Evolutionary conservation across 2,113 vertebrate genomes (phyloP).

Genomic region (Dendrocopos noguchii): DNA sequence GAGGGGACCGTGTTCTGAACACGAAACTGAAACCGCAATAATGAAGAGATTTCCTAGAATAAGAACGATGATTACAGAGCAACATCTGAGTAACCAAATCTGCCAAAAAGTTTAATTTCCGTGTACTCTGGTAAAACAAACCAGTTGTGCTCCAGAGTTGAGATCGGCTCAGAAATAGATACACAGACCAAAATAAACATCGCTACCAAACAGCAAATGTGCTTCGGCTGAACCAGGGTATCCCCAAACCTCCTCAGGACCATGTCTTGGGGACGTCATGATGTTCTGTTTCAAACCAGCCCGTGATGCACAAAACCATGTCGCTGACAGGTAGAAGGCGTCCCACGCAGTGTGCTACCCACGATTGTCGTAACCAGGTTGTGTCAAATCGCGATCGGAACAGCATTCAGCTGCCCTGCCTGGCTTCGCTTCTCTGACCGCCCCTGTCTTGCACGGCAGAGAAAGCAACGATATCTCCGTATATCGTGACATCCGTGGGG

Average conservation of each 20-base stretch:
- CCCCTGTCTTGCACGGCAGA: background rate
- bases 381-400: background rate
- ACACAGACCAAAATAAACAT: conserved; percentile 68
- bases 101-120: conserved; percentile 73
- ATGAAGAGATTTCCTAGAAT: conserved; percentile 79
- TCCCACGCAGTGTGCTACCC: background rate
- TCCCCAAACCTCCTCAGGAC: background rate
- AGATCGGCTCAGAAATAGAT: conserved; percentile 60
- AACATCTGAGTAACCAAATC: conserved; percentile 75
- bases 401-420: background rate
- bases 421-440: background rate
- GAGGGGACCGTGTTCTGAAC: conserved; percentile 53
- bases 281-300: background rate
- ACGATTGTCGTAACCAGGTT: background rate
- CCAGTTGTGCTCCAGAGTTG: conserved; percentile 50
- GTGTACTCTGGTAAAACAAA: conserved; percentile 61
- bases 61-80: conserved; percentile 75
- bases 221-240: background rate
- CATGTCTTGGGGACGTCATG: background rate
- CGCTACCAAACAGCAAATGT: conserved; percentile 42
- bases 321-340: background rate
- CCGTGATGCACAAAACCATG: background rate
- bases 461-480: background rate
- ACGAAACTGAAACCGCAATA: conserved; percentile 75
- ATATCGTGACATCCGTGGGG: background rate